Percentiles rank a stretch among this genome's conserved stretches.
Conservation (phyloP, 2,113 vertebrate genomes). For the Labeo rohita region DNA sequence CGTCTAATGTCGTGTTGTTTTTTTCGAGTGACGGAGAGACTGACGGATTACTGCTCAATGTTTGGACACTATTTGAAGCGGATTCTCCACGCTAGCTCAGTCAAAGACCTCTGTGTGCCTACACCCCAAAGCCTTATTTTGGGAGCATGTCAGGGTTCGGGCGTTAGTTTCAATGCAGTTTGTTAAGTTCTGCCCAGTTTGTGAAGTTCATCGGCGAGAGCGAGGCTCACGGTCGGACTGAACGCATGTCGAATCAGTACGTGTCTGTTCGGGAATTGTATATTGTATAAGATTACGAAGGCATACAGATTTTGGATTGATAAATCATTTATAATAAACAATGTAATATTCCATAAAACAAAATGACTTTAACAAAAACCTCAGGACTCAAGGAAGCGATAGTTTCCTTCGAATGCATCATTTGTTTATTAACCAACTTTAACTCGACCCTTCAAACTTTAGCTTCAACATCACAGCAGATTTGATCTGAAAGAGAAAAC, state of each 20-base stretch:
- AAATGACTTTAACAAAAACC: not conserved
- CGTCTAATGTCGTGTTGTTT: not conserved
- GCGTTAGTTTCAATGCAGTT: conserved; percentile 56
- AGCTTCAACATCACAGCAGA: not conserved
- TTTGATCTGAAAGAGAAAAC: not conserved
- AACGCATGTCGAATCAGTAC: not conserved
- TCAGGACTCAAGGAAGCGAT: not conserved
- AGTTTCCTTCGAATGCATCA: not conserved
- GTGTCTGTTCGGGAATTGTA: not conserved
- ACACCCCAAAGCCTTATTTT: conserved; percentile 80
- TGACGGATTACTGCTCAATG: not conserved
- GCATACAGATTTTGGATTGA: not conserved
- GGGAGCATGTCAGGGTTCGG: conserved; percentile 71
- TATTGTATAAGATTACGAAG: not conserved
- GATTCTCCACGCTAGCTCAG: conserved; percentile 72
- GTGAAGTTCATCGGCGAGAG: conserved; percentile 11
- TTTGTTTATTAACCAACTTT: not conserved
- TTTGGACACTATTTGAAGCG: conserved; percentile 5
- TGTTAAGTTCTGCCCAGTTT: conserved; percentile 40
- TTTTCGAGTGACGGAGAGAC: conserved; percentile 6
- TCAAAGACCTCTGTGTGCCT: conserved; percentile 78
- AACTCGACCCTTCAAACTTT: not conserved
- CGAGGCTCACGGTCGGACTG: conserved; percentile 27
- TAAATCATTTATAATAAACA: too few species aligned
- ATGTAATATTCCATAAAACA: not conserved